These are phyloP conservation scores for Leptatherina wallacei DNA, from an alignment of 2,797 vertebrate genomes.

Conservation along the genomic window DNA sequence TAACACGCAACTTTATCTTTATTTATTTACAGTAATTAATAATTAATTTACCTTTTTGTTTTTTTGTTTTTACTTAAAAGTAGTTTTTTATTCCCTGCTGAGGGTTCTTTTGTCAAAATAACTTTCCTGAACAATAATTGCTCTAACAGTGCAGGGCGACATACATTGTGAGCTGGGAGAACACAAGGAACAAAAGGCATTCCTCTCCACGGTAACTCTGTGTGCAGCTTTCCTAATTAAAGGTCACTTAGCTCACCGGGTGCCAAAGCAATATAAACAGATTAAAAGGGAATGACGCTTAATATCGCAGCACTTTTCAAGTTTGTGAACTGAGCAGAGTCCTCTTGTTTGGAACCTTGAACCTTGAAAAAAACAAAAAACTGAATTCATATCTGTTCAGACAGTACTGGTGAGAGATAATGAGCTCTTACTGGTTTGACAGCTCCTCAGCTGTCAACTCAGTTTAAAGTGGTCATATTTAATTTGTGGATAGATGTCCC, in stretches of 20 bases:
- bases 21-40: constrained; percentile 48
- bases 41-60: constrained; percentile 41
- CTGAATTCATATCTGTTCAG: constrained; percentile 1
- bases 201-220: constrained; percentile 60
- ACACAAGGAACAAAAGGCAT: constrained; percentile 37
- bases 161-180: constrained; percentile 26
- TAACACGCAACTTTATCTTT: constrained; percentile 14
- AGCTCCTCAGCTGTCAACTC: constrained; percentile 9
- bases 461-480: constrained; percentile 8
- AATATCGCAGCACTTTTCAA: constrained; percentile 22
- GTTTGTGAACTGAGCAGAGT: constrained; percentile 33
- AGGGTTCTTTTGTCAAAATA: constrained; percentile 27
- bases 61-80: constrained; percentile 10
- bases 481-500: constrained; percentile 2
- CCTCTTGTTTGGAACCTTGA: neutral
- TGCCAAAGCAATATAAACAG: constrained; percentile 60
- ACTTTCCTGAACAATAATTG: constrained; percentile 53
- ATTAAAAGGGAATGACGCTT: constrained; percentile 63
- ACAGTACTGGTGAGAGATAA: constrained; percentile 16
- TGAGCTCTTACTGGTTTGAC: constrained; percentile 8
- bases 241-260: constrained; percentile 70
- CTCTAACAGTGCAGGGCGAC: constrained; percentile 38
- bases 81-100: constrained; percentile 45
- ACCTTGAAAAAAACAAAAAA: neutral
- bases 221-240: constrained; percentile 73